Base-by-base conservation (phyloP, 1,140 invertebrate species). In the Calliphora vicina region DNA sequence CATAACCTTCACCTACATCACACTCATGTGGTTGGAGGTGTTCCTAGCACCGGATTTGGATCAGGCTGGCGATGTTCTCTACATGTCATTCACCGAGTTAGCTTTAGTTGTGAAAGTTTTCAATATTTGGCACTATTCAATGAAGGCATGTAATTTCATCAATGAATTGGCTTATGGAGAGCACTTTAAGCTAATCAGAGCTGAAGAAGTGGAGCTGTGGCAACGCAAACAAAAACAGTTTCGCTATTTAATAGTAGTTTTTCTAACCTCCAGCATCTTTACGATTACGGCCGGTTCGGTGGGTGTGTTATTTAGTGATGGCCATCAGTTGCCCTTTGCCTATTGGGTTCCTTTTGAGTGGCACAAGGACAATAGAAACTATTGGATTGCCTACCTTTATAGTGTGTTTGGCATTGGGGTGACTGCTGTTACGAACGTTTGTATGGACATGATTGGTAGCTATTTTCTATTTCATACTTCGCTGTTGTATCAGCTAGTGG, bases 21-120 rank as follows among this genome's bases (percentile, higher is more conserved):
- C 86, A 2, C 83, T 89, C 9, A 89, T 89, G 88, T 89, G 88
- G 88, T 82, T 89, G 35, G 87, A 88, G 76, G 87, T 85, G 1
- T 85, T 86, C 2, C 81, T 84, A 9, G 86, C 88, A 1, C 85
- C 45, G 25, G 84, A 87, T 43, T 81, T 89, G 61, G 87, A 88
- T 45, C 84, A 88, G 81, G 87, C 87, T 0, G 87, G 87, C 0
- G 85, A 89, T 26, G 85, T 88, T 27, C 85, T 89, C 0, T 89
- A 89, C 80, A 89, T 89, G 86, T 88, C 88, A 9, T 84, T 89
- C 42, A 89, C 88, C 0, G 85, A 89, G 43, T 82, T 84, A 27
- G 87, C 86, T 0, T 80, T 89, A 12, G 84, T 89, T 17, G 74
- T 87, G 15, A 86, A 89, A 80, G 85, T 89, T 3, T 45, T 89